Evolutionary conservation across 2,888 invertebrate species (phyloP).

Genomic region (Drosophila kanekoi): DNA sequence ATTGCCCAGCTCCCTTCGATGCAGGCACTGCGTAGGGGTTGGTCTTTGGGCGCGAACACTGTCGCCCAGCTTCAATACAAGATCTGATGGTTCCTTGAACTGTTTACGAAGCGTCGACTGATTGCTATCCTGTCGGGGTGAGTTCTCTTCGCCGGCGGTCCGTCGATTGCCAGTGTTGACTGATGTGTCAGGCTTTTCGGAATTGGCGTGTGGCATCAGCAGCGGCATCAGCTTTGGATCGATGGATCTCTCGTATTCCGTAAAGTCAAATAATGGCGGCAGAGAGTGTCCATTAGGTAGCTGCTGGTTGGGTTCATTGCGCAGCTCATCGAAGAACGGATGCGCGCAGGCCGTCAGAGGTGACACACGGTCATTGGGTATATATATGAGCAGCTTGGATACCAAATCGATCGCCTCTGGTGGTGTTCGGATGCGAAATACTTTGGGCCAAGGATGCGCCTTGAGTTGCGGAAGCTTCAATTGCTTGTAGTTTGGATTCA

Average conservation of each 20-base stretch:
- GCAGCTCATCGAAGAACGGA: conserved; percentile 98
- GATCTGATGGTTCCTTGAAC: not conserved
- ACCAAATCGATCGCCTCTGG: conserved; percentile 96
- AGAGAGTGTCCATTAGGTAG: conserved; percentile 96
- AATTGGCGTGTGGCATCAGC: conserved; percentile 26
- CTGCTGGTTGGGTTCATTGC: conserved; percentile 95
- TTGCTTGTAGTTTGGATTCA: conserved; percentile 99
- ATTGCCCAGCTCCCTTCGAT: conserved; percentile 59
- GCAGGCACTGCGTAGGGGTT: not conserved
- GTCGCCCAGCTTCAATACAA: not conserved
- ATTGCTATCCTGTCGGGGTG: not conserved
- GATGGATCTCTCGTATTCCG: conserved; percentile 88
- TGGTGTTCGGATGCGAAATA: conserved; percentile 95
- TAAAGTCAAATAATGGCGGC: conserved; percentile 98
- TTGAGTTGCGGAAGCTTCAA: conserved; percentile 99
- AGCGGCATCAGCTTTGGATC: conserved; percentile 76
- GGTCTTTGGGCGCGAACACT: not conserved
- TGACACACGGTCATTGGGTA: conserved; percentile 96
- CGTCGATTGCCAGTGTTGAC: conserved; percentile 13
- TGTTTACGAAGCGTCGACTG: conserved; percentile 4
- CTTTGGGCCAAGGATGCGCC: conserved; percentile 99
- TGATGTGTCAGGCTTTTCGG: conserved; percentile 7
- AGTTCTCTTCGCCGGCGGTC: conserved; percentile 56
- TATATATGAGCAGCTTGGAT: conserved; percentile 97
- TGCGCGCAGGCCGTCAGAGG: conserved; percentile 99